Base-by-base conservation (phyloP, 1,140 invertebrate species). In the Drosophila saltans region DNA sequence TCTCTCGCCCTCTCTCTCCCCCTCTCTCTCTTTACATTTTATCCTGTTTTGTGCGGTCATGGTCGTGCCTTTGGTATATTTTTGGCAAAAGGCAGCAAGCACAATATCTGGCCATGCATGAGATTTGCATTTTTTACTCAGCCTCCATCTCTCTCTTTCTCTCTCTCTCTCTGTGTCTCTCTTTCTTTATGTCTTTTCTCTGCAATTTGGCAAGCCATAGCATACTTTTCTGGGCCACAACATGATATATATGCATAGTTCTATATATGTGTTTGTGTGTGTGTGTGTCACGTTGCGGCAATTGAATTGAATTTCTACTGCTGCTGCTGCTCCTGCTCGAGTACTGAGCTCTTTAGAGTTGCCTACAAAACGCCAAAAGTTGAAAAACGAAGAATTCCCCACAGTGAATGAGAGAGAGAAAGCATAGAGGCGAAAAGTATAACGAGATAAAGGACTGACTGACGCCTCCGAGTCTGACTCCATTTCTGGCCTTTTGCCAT, bases 171-270 rank as follows among this genome's bases (percentile, higher is more conserved):
- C 57, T 9, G 7, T 11, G 16, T 28, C 26, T 16, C 7, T 16
- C 52, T 11, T n/a, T 11, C 16, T 8, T 10, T 7, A 26, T 26
- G 21, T 4, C 52, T 28, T 36, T 36, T 36, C 26, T 11, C 16
- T 58, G 82, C 84, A 82, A 84, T 86, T 84, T 84, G 74, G 82
- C 82, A 69, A 52, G 62, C 59, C 71, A 70, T 84, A 80, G 84
- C 84, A 89, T 89, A 88, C 84, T 84, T 88, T 88, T 89, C 77
- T 83, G 84, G 73, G 83, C 77, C 80, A 88, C 55, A 48, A n/a
- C 75, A 72, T 72, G 75, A 79, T 78, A 78, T 78, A 78, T 78
- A 70, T 73, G 69, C 43, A 72, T 36, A 36, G 33, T 36, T 30
- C 2, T 30, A 30, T 30, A 4, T 30, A 4, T 30, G 4, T 63